Base-by-base conservation (phyloP, 2,888 invertebrate genomes). In the Clusia tigrina region DNA sequence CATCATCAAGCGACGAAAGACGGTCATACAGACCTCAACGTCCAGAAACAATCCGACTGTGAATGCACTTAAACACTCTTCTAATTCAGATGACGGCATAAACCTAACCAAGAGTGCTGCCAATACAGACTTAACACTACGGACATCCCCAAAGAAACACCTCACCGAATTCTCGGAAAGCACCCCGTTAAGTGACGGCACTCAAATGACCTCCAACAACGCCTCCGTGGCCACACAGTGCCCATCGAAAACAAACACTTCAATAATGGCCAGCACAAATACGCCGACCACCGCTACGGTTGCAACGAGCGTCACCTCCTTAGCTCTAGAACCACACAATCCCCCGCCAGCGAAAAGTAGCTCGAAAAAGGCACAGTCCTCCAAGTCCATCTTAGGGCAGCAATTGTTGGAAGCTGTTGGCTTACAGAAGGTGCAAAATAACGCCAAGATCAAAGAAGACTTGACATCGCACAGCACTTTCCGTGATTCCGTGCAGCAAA, bases 361-460 rank as follows among this genome's bases (percentile, higher is more conserved):
- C 12, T 2, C 10, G 18, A 48, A 20, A 20, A 60, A 54, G 42
- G 42, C 26, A 1, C 17, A 24, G 5, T 2, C n/a, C 18, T 51
- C 54, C 2, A 74, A 77, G 24, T 70, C 74, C n/a, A 69, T 72
- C 1, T 67, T 80, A 1, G 81, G 81, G 0, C 75, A 81, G 58
- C 81, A 81, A 54, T 67, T 80, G 2, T 60, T 80, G 10, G 78
- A 80, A 66, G 79, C 79, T 10, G 75, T 80, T 24, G 81, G 81
- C 0, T 61, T 80, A 32, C 79, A 78, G 3, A 73, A 78, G 63
- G 42, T 68, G n/a, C 64, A 70, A 0, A 70, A 71, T 53, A 64
- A 65, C 6, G 53, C 63, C 25, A 62, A 42, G 18, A n/a, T 2
- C 25, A n/a, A n/a, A n/a, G n/a, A n/a, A n/a, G 22, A 37, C 2